Evolutionary conservation across 1,140 invertebrate genomes (phyloP).

Genomic region (Campoletis sonorensis): DNA sequence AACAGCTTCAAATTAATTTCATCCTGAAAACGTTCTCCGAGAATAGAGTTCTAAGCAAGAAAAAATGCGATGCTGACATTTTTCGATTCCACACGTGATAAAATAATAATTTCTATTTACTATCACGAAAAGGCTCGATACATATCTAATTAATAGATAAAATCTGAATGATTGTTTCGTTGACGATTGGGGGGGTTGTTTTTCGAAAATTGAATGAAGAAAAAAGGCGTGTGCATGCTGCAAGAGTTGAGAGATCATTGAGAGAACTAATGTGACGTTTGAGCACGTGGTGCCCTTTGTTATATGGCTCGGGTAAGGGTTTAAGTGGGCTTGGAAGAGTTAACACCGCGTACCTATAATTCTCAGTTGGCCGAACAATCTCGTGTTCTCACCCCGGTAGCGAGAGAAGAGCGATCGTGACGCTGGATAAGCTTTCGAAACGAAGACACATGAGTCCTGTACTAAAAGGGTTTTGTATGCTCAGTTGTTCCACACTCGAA

Average conservation of each 20-base stretch:
- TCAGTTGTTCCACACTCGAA: neutral
- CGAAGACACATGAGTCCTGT: slow-evolving; percentile 37
- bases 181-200: too few relatives aligned
- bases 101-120: too few relatives aligned
- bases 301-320: neutral
- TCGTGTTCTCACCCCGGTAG: slow-evolving; percentile 14
- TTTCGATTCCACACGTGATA: too few relatives aligned
- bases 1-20: too few relatives aligned
- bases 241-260: slow-evolving; percentile 23
- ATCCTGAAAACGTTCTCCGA: too few relatives aligned
- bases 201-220: neutral
- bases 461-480: slow-evolving; percentile 33
- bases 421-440: slow-evolving; percentile 41
- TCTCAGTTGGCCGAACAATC: slow-evolving; percentile 12
- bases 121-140: too few relatives aligned
- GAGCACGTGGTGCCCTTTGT: neutral
- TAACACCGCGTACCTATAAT: slow-evolving; percentile 41
- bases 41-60: too few relatives aligned
- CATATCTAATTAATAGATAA: too few relatives aligned
- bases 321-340: slow-evolving; percentile 37
- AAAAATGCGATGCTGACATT: too few relatives aligned
- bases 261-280: slow-evolving; percentile 39
- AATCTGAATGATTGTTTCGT: too few relatives aligned
- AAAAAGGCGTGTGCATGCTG: neutral
- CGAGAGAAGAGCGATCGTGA: slow-evolving; percentile 33